These are phyloP conservation scores for Selenia dentaria DNA, from an alignment of 2,888 invertebrate species.

Conservation along the genomic window DNA sequence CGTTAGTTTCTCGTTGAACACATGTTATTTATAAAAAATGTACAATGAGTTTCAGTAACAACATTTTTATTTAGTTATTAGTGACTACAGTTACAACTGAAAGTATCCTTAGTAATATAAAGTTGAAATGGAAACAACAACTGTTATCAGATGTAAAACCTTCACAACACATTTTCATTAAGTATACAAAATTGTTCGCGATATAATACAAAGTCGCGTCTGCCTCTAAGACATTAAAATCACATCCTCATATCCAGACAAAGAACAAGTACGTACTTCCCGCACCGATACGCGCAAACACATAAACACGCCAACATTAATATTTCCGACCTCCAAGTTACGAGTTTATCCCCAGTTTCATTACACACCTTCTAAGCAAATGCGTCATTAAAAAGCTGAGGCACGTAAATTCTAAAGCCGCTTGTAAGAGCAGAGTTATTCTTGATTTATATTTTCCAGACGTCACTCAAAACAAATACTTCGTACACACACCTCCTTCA, in stretches of 20 bases:
- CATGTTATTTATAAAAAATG: too few species aligned
- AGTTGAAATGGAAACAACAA: background rate
- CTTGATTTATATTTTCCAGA: constrained; percentile 59
- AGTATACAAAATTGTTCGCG: constrained; percentile 2
- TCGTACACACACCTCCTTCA: constrained; percentile 44
- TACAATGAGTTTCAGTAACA: too few species aligned
- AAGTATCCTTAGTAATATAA: too few species aligned
- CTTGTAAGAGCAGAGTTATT: constrained; percentile 36
- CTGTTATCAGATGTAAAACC: background rate
- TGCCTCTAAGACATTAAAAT: constrained; percentile 21
- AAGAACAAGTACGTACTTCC: constrained; percentile 12
- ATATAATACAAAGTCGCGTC: constrained; percentile 18
- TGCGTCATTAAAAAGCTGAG: constrained; percentile 36
- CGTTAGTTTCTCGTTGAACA: too few species aligned
- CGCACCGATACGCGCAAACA: constrained; percentile 24
- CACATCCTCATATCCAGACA: constrained; percentile 18
- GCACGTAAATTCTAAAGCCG: constrained; percentile 28
- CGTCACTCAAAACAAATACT: constrained; percentile 57
- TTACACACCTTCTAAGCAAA: constrained; percentile 35
- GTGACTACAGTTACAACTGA: too few species aligned
- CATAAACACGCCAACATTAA: constrained; percentile 32
- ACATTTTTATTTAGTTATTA: too few species aligned
- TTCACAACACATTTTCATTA: background rate
- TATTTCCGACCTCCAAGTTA: constrained; percentile 28
- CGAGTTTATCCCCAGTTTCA: constrained; percentile 32